Evolutionary conservation across 2,113 vertebrate genomes (phyloP).

Genomic region (Embiotoca jacksoni): DNA sequence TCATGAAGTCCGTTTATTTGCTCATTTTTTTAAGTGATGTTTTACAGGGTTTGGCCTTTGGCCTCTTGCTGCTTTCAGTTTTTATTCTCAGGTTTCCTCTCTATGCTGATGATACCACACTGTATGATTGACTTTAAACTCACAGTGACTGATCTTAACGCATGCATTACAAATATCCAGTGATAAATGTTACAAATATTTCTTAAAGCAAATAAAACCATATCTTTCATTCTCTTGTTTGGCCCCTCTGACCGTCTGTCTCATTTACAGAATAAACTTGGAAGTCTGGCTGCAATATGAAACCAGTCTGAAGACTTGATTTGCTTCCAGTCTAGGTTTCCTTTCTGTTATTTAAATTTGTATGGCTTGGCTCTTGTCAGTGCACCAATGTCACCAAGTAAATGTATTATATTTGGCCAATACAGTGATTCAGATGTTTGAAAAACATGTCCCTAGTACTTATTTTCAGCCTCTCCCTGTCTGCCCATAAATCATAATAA

Average conservation of each 20-base stretch:
- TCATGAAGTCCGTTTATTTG: not conserved
- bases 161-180: not conserved
- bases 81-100: slow-evolving; percentile 1
- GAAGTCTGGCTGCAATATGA: slow-evolving; percentile 15
- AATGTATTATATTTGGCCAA: slow-evolving; percentile 46
- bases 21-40: not conserved
- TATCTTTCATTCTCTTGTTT: slow-evolving; percentile 17
- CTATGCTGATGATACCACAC: not conserved
- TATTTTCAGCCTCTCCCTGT: slow-evolving; percentile 28
- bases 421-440: slow-evolving; percentile 58
- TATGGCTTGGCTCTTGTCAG: slow-evolving; percentile 23
- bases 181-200: slow-evolving; percentile 2
- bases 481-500: slow-evolving; percentile 47
- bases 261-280: slow-evolving; percentile 17
- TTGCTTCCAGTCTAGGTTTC: slow-evolving; percentile 8
- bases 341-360: slow-evolving; percentile 22
- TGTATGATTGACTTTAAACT: not conserved
- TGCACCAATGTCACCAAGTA: slow-evolving; percentile 23
- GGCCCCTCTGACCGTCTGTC: not conserved
- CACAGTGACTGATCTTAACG: not conserved
- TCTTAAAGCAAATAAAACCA: not conserved
- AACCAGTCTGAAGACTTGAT: not conserved
- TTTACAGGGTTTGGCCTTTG: not conserved
- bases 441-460: slow-evolving; percentile 31
- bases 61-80: not conserved